Conservation (phyloP, 2,888 invertebrate genomes). For the Caenorhabditis sp. region DNA sequence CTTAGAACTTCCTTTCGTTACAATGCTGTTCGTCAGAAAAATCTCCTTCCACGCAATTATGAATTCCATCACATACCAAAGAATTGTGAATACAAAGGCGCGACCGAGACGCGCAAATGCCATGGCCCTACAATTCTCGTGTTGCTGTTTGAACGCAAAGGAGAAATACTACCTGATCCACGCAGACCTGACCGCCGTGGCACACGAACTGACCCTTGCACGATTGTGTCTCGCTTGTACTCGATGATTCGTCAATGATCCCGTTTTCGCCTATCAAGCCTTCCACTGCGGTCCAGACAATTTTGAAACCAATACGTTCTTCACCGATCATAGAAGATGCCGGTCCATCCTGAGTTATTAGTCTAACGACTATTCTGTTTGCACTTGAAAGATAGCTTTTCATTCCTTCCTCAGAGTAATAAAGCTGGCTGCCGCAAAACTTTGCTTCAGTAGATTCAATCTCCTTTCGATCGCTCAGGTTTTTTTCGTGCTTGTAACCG, state of each 20-base stretch:
- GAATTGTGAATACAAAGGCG: slow-evolving; percentile 80
- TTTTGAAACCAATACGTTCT: slow-evolving; percentile 77
- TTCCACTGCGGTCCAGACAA: slow-evolving; percentile 66
- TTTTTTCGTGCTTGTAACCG: slow-evolving; percentile 77
- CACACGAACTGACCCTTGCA: slow-evolving; percentile 77
- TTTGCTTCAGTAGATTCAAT: slow-evolving; percentile 53
- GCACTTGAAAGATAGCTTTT: slow-evolving; percentile 79
- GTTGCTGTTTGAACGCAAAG: not conserved
- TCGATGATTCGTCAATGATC: not conserved
- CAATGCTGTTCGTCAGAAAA: slow-evolving; percentile 77
- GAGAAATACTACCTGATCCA: slow-evolving; percentile 77
- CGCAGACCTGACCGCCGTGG: slow-evolving; percentile 79
- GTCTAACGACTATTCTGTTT: slow-evolving; percentile 79
- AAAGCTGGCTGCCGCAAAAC: slow-evolving; percentile 80
- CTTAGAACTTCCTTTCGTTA: slow-evolving; percentile 15
- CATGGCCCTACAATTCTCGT: slow-evolving; percentile 57
- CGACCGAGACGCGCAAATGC: slow-evolving; percentile 76
- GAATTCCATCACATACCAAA: slow-evolving; percentile 80
- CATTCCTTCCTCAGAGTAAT: slow-evolving; percentile 80
- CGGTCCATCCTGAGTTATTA: slow-evolving; percentile 45
- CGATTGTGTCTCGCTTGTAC: not conserved
- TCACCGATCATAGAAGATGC: slow-evolving; percentile 54
- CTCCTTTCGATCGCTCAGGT: slow-evolving; percentile 42
- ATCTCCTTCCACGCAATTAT: slow-evolving; percentile 80
- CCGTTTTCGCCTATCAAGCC: slow-evolving; percentile 62